Percentiles rank a stretch among this genome's conserved stretches.
Evolutionary conservation across 2,113 vertebrate genomes (phyloP).

Genomic region (Melanerpes formicivorus): DNA sequence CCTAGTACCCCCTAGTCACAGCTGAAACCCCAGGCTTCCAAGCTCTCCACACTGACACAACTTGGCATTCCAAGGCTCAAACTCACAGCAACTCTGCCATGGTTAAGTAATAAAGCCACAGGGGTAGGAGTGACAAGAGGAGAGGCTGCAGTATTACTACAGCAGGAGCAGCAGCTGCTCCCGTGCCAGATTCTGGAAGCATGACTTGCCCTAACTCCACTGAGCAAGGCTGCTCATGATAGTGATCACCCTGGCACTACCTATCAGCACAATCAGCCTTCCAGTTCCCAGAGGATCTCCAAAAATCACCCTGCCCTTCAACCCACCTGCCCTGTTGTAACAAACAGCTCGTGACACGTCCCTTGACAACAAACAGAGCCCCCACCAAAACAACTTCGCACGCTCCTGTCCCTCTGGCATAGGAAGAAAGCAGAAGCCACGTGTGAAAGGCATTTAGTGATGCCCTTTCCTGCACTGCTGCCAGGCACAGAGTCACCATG

Average conservation of each 20-base stretch:
- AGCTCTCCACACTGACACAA: background rate
- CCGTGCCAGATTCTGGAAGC: constrained; percentile 31
- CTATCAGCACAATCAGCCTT: constrained; percentile 15
- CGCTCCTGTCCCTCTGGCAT: constrained; percentile 20
- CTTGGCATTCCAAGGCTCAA: constrained; percentile 32
- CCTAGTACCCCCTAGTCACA: background rate
- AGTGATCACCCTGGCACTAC: constrained; percentile 1
- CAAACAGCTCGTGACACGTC: constrained; percentile 46
- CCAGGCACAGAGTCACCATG: too few species aligned
- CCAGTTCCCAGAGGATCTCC: constrained; percentile 30
- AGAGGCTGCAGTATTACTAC: constrained; percentile 17
- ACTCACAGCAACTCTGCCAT: background rate
- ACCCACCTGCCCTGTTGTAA: constrained; percentile 49
- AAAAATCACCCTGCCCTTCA: constrained; percentile 60
- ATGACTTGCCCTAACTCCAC: background rate
- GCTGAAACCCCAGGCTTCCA: background rate
- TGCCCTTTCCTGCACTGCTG: background rate
- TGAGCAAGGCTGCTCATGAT: background rate
- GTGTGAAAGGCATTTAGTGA: background rate
- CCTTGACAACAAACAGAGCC: constrained; percentile 14
- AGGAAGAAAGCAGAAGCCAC: constrained; percentile 41
- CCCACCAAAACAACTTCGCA: background rate
- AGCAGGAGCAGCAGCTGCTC: constrained; percentile 28
- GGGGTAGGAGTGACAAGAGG: constrained; percentile 55
- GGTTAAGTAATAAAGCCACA: constrained; percentile 62